Evolutionary conservation across 2,113 vertebrate genomes (phyloP), one percentile per base, ranked within the genome.

Genomic region (Crotalus tigris): DNA sequence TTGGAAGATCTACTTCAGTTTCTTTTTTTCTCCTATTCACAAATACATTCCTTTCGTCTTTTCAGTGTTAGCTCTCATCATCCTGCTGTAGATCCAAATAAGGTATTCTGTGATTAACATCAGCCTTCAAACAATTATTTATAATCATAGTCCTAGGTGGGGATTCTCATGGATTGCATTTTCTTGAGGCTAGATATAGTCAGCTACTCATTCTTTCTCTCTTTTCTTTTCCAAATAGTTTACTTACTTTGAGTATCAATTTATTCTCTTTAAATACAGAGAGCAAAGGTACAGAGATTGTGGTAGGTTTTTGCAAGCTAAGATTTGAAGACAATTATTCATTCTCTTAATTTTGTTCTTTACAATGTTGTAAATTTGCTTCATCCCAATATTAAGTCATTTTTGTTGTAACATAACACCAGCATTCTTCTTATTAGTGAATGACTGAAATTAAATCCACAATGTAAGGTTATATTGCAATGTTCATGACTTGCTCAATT

Each of bases 401-500:
- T 46, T 93, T 46, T 33, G 21, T 10, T 17, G 51, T 57, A 92
- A 69, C 87, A 29, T 5, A 29, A 39, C 61, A 54, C 90, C 75
- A 54, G 6, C 3, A 13, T 55, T 92, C n/a, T 39, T 93, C 29
- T 93, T 51, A 94, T 91, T 57, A 7, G 0, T 95, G 39, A 92
- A 93, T 94, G 64, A 11, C 49, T 61, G 19, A 53, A 90, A 86
- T 33, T 54, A 58, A 93, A 21, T 90, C 58, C 75, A 94, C 85
- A 95, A 89, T 0, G 9, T 93, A 90, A 54, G 93, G 92, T 94
- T 91, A 24, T 69, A 19, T 87, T 94, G 44, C 85, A 92, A 90
- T 61, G 88, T 93, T 91, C 93, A 89, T 95, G 93, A 93, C 58
- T 87, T 87, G 94, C 23, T 64, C 85, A 90, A 4, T 12, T 3